Evolutionary conservation across 2,113 vertebrate genomes (phyloP).

Genomic region (Mesocricetus auratus): DNA sequence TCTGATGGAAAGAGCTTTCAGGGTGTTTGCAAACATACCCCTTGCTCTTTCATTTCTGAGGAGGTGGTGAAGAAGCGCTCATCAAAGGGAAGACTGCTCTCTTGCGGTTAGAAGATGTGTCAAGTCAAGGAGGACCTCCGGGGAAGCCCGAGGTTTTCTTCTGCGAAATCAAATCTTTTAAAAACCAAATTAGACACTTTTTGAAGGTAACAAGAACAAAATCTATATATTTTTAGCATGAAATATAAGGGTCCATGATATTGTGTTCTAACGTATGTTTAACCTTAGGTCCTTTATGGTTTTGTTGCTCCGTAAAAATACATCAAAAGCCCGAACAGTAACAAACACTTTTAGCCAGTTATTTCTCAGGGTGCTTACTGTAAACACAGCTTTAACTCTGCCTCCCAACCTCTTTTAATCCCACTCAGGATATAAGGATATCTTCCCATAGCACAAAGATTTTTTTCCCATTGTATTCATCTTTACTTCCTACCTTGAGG

Average conservation of each 20-base stretch:
- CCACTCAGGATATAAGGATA: conserved; percentile 64
- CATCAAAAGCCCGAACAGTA: conserved; percentile 79
- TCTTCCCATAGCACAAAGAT: conserved; percentile 47
- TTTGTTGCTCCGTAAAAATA: conserved; percentile 42
- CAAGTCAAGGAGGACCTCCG: conserved; percentile 71
- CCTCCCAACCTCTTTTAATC: conserved; percentile 66
- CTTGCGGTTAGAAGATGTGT: conserved; percentile 86
- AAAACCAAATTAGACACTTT: background rate
- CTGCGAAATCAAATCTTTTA: background rate
- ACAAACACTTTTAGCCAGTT: conserved; percentile 51
- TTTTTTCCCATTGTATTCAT: conserved; percentile 34
- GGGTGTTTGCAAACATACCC: conserved; percentile 84
- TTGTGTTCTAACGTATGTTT: conserved; percentile 23
- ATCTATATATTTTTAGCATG: background rate
- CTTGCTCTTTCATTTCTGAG: conserved; percentile 77
- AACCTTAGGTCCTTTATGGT: background rate
- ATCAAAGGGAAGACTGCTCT: conserved; percentile 87
- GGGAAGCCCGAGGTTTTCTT: conserved; percentile 55
- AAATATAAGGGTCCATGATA: conserved; percentile 6
- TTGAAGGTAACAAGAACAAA: conserved; percentile 53
- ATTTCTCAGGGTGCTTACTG: conserved; percentile 82
- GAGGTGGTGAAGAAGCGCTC: conserved; percentile 75
- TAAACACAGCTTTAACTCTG: conserved; percentile 79
- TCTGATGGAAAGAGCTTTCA: conserved; percentile 82
- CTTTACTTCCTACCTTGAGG: conserved; percentile 49